Evolutionary conservation across 2,113 vertebrate species (phyloP), one percentile per base, ranked within the genome.

Genomic region (Apeltes quadracus): DNA sequence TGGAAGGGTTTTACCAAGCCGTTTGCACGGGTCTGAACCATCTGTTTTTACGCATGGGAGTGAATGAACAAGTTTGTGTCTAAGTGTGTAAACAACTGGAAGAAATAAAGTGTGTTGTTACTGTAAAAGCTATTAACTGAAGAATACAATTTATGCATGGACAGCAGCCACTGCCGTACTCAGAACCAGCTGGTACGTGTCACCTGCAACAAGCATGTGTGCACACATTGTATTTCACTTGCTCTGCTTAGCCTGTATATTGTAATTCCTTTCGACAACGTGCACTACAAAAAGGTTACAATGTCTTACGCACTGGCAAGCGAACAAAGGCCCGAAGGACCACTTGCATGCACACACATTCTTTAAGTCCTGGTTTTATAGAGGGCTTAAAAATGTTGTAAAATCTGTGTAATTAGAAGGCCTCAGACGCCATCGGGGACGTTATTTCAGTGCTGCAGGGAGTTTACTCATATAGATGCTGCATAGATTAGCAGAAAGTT

Each of bases 401-500:
- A 34, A 7, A 34, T 34, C 32, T 22, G 16, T 78, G 65, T 50
- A 27, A 55, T 11, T 58, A 29, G 63, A 74, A 71, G 38, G 55
- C 46, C 79, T 41, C n/a, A 1, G 53, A 51, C 11, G 11, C 53
- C 64, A 43, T 58, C 27, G 46, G n/a, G 25, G 69, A 78, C 36
- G 34, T 53, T 58, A 38, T 71, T 14, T 50, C 43, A 43, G 36
- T 51, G 55, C 76, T 76, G 34, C 12, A 8, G 66, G 69, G 44
- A 72, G 73, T 79, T 70, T 80, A 72, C 34, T 66, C 32, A 61
- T 57, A 43, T 56, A 5, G n/a, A n/a, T 7, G 75, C 85, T 51
- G 51, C 69, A 82, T 39, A 78, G 71, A 79, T 84, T 66, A 78
- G 61, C 32, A 63, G 67, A 57, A 50, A 82, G 44, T 71, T 25